These are phyloP conservation scores for Lagria hirta DNA, from an alignment of 2,888 invertebrate species.

Conservation along the genomic window DNA sequence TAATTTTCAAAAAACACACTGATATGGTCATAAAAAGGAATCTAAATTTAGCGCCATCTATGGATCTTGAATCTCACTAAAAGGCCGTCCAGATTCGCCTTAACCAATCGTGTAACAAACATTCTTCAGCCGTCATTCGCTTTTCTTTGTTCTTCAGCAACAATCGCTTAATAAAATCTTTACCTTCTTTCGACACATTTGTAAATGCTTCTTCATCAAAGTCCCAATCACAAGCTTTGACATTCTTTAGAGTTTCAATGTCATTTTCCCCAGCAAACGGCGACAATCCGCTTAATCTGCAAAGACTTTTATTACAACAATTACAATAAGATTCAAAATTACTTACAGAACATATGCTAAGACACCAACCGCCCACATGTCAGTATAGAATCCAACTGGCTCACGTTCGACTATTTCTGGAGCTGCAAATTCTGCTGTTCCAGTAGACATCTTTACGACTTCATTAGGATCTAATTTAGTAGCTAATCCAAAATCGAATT, in stretches of 20 bases:
- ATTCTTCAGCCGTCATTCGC: constrained; percentile 98
- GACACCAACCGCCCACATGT: constrained; percentile 99
- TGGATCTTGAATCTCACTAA: no score
- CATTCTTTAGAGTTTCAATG: constrained; percentile 96
- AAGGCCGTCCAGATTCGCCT: no score
- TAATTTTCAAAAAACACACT: no score
- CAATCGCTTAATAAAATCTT: constrained; percentile 94
- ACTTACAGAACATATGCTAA: constrained; percentile 97
- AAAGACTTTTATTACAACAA: no score
- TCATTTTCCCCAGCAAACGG: constrained; percentile 99
- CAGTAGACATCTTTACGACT: constrained; percentile 97
- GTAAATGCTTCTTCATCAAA: constrained; percentile 96
- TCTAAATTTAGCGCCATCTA: no score
- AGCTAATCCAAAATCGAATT: constrained; percentile 99
- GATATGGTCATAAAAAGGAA: no score
- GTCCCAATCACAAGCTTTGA: constrained; percentile 98
- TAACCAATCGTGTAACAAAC: constrained; percentile 93
- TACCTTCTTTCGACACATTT: constrained; percentile 93
- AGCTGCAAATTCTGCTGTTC: constrained; percentile 99
- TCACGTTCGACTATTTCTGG: constrained; percentile 99
- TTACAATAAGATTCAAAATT: constrained; percentile 20
- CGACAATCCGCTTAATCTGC: constrained; percentile 91
- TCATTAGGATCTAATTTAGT: constrained; percentile 98
- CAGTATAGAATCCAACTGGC: constrained; percentile 99
- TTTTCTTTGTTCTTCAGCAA: constrained; percentile 92